phyloP scores from a whole-genome alignment of 2,113 vertebrate genomes.

The Carassius auratus region DNA sequence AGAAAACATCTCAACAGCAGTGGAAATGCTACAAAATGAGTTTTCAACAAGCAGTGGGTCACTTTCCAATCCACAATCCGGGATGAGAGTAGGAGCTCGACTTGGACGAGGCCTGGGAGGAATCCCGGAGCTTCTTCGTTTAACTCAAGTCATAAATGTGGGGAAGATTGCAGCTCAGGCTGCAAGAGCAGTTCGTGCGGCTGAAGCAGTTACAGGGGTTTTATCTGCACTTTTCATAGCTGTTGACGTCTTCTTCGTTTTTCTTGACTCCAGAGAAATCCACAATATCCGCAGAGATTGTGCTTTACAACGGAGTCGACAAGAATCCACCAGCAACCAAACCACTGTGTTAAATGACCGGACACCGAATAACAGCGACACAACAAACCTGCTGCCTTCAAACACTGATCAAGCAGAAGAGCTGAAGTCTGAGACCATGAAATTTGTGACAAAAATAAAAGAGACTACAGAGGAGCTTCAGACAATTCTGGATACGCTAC shows the following conservation, averaged over 20 bases:
- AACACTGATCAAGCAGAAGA: background rate
- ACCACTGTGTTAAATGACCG: background rate
- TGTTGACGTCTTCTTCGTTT: conserved; percentile 55
- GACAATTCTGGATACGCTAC: conserved; percentile 26
- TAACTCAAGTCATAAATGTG: background rate
- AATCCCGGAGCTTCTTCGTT: conserved; percentile 38
- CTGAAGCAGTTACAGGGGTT: conserved; percentile 16
- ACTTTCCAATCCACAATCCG: background rate
- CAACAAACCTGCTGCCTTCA: background rate
- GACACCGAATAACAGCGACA: background rate
- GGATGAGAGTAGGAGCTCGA: background rate
- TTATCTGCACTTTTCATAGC: conserved; percentile 47
- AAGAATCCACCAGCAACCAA: background rate
- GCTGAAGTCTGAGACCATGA: conserved; percentile 54
- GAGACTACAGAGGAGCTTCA: conserved; percentile 5
- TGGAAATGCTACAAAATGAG: background rate
- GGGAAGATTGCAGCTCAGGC: conserved; percentile 41
- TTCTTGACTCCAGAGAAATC: conserved; percentile 59
- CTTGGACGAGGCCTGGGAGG: background rate
- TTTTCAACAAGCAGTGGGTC: background rate
- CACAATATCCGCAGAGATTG: conserved; percentile 40
- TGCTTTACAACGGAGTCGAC: background rate
- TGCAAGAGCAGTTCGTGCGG: conserved; percentile 30
- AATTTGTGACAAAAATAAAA: conserved; percentile 44
- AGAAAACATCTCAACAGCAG: conserved; percentile 24